Conservation (phyloP, 2,113 vertebrate species). For the Orthonyx spaldingii region DNA sequence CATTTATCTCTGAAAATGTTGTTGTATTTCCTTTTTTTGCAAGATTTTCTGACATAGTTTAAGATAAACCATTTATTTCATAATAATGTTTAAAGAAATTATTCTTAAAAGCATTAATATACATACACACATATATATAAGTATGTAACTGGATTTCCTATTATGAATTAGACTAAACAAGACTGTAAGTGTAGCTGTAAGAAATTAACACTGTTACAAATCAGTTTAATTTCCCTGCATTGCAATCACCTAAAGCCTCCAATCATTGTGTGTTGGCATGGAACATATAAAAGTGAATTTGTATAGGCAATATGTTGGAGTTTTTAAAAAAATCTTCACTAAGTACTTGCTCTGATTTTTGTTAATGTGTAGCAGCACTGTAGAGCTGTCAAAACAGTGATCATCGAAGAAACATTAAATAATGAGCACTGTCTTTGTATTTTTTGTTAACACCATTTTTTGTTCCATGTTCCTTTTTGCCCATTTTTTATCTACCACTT, state of each 20-base stretch:
- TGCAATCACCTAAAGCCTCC: background rate
- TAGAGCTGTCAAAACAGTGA: background rate
- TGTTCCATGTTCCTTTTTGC: background rate
- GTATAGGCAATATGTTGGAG: background rate
- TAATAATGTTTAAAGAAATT: background rate
- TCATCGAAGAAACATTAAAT: background rate
- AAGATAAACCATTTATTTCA: background rate
- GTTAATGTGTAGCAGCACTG: background rate
- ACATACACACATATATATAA: background rate
- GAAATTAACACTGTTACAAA: background rate
- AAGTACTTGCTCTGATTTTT: background rate
- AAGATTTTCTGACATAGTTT: background rate
- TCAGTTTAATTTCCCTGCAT: background rate
- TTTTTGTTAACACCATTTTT: background rate
- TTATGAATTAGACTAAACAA: background rate
- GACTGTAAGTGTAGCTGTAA: background rate
- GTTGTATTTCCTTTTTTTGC: background rate
- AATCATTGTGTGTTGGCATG: fast-evolving
- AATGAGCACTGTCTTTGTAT: background rate
- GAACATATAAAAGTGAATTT: background rate
- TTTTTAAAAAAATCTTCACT: background rate
- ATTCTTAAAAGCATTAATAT: background rate
- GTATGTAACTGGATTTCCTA: background rate
- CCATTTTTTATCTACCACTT: background rate
- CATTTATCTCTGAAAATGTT: background rate